Conservation (phyloP, 2,888 invertebrate genomes). For the Lomographa bimaculata region DNA sequence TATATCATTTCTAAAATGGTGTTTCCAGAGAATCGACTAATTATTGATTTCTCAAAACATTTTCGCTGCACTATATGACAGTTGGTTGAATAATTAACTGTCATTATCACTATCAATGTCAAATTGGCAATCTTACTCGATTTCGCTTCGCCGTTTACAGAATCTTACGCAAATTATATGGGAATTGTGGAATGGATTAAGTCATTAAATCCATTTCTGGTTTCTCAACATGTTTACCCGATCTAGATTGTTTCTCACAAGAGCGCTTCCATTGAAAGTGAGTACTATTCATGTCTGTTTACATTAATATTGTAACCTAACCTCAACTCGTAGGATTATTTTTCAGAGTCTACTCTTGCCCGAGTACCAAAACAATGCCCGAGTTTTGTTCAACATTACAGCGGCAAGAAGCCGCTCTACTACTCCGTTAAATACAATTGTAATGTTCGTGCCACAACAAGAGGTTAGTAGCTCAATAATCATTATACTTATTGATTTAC, state of each 20-base stretch:
- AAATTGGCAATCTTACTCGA: too few species aligned
- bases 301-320: conserved; percentile 32
- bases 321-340: conserved; percentile 35
- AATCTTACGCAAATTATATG: too few species aligned
- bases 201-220: conserved; percentile 21
- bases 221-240: conserved; percentile 70
- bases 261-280: conserved; percentile 49
- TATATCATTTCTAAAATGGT: too few species aligned
- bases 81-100: too few species aligned
- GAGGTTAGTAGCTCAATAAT: conserved; percentile 85
- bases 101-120: too few species aligned
- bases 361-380: conserved; percentile 69
- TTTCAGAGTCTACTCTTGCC: conserved; percentile 69
- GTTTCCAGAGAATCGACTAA: too few species aligned
- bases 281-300: conserved; percentile 8
- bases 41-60: too few species aligned
- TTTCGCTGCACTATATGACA: too few species aligned
- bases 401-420: conserved; percentile 75
- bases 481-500: conserved; percentile 3
- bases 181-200: conserved; percentile 46
- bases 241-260: conserved; percentile 64
- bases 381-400: conserved; percentile 61
- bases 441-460: conserved; percentile 99
- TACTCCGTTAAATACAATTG: conserved; percentile 94
- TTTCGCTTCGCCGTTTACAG: too few species aligned